Conservation (phyloP, 2,113 vertebrate species). For the Carassius auratus region DNA sequence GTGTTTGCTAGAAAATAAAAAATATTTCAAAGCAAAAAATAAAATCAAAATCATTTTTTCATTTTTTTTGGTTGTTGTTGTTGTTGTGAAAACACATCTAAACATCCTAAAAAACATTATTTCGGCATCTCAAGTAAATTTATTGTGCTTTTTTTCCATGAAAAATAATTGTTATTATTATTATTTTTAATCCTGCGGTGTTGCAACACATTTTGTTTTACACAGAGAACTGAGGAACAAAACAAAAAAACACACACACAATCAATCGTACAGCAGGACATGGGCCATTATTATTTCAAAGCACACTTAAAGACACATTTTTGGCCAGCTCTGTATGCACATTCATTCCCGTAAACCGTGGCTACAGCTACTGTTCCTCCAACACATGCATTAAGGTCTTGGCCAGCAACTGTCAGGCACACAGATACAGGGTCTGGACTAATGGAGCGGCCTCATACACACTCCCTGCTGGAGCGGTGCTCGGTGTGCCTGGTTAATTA, state of each 20-base stretch:
- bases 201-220: not conserved
- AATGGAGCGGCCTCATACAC: conserved; percentile 66
- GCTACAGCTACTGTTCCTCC: conserved; percentile 17
- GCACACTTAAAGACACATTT: conserved; percentile 15
- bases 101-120: not conserved
- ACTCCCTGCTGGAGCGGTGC: conserved; percentile 49
- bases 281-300: conserved; percentile 13
- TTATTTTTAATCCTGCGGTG: not conserved
- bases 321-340: conserved; percentile 12
- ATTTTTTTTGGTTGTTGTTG: no score
- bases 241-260: conserved; percentile 1
- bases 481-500: conserved; percentile 69
- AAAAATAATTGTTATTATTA: no score
- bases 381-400: conserved; percentile 22
- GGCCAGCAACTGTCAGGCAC: conserved; percentile 13
- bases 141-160: not conserved
- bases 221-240: not conserved
- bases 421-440: conserved; percentile 44
- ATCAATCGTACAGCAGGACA: conserved; percentile 8
- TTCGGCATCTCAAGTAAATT: not conserved
- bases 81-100: not conserved
- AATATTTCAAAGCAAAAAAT: no score
- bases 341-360: conserved; percentile 31
- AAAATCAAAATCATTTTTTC: not conserved
- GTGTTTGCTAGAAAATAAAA: no score